A percentile compares a stretch with the other conserved stretches of the same genome.
phyloP scores from a whole-genome alignment of 53 echinoderm and acorn worm species.

The Antedon mediterranea region DNA sequence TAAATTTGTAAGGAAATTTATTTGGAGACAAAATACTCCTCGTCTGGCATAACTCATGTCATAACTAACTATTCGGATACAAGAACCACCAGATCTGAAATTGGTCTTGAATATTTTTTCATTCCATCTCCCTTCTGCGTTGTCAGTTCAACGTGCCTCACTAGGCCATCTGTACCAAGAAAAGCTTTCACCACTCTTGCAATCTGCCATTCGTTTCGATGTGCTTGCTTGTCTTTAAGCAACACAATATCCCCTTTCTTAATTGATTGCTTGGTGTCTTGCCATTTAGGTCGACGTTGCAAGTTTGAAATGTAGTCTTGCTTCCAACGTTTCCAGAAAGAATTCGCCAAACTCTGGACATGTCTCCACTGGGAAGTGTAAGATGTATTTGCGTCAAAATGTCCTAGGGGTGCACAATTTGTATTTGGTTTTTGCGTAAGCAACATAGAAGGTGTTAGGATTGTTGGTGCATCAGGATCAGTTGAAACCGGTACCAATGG shows the following conservation, averaged over 20 bases:
- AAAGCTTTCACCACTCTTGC: constrained; percentile 17
- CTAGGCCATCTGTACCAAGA: constrained; percentile 15
- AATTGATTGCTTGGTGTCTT: constrained; percentile 15
- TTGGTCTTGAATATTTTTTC: too few relatives aligned
- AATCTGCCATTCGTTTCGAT: constrained; percentile 26
- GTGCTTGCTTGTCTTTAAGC: constrained; percentile 19
- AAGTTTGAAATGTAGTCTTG: constrained; percentile 4
- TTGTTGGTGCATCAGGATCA: neutral
- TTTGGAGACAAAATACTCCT: too few relatives aligned
- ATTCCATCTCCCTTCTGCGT: neutral
- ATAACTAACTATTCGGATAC: too few relatives aligned
- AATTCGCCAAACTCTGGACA: neutral
- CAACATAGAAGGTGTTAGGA: neutral
- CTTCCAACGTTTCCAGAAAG: neutral
- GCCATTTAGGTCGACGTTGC: constrained; percentile 26
- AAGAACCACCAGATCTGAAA: too few relatives aligned
- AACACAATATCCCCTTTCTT: constrained; percentile 22
- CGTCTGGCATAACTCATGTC: too few relatives aligned
- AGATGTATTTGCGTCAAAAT: neutral
- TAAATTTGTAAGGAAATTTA: too few relatives aligned
- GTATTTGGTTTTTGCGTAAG: neutral
- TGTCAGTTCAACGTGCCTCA: constrained; percentile 21
- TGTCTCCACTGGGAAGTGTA: neutral
- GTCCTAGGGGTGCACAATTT: neutral
- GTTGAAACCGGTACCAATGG: neutral